Conservation (phyloP, 2,113 vertebrate species). For the Coturnix japonica region DNA sequence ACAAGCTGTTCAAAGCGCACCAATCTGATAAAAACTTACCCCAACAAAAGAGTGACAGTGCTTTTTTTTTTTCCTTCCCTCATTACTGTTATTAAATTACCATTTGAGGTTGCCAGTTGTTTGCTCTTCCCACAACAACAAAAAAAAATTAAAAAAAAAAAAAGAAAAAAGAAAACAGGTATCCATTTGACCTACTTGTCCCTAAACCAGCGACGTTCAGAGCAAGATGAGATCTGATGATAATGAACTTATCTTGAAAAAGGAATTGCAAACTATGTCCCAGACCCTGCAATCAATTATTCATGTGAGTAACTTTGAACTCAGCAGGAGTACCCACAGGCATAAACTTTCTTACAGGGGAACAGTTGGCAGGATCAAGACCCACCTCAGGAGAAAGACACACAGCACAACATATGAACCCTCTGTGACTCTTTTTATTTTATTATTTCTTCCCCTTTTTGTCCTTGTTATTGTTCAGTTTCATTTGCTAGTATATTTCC, state of each 20-base stretch:
- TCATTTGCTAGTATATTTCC: slow-evolving; percentile 31
- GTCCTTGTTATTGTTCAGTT: slow-evolving; percentile 48
- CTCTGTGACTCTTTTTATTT: slow-evolving; percentile 37
- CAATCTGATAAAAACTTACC: slow-evolving; percentile 1
- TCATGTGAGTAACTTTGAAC: slow-evolving; percentile 69
- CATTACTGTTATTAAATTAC: neutral
- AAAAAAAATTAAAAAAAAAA: neutral
- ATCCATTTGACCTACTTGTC: slow-evolving; percentile 41
- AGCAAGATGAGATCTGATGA: slow-evolving; percentile 44
- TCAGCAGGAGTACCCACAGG: slow-evolving; percentile 65
- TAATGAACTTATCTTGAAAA: slow-evolving; percentile 64
- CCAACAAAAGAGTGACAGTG: slow-evolving; percentile 8
- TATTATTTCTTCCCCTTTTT: slow-evolving; percentile 7
- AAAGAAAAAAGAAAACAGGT: neutral
- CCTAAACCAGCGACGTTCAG: neutral
- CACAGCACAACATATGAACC: slow-evolving; percentile 46
- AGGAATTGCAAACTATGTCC: slow-evolving; percentile 47
- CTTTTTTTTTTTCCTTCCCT: neutral
- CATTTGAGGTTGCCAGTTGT: neutral
- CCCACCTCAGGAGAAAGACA: slow-evolving; percentile 57
- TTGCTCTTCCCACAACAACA: neutral
- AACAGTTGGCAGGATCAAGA: slow-evolving; percentile 69
- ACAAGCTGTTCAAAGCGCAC: slow-evolving; percentile 46
- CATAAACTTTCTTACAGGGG: slow-evolving; percentile 60
- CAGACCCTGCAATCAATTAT: slow-evolving; percentile 68